Evolutionary conservation across 2,113 vertebrate genomes (phyloP).

Genomic region (Ceratotherium simum): DNA sequence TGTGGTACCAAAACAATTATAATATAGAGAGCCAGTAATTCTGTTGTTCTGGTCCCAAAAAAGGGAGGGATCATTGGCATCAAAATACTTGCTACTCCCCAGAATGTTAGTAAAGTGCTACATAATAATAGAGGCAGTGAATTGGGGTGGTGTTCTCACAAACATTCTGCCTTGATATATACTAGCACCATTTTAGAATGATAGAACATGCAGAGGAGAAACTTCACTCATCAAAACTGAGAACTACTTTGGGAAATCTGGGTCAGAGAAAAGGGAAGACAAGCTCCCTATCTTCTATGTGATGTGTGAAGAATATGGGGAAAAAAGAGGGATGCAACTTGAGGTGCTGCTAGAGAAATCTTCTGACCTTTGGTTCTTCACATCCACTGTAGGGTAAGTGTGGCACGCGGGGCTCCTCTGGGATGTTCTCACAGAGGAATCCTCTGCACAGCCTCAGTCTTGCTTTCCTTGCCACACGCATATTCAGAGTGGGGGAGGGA

Average conservation of each 20-base stretch:
- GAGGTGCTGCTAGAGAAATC: not conserved
- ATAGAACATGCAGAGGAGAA: not conserved
- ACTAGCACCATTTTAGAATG: not conserved
- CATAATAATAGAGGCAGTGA: not conserved
- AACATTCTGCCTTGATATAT: not conserved
- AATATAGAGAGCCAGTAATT: conserved; percentile 49
- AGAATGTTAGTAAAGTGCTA: not conserved
- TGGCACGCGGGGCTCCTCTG: fast-evolving
- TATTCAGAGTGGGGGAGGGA: not conserved
- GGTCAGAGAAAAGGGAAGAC: not conserved
- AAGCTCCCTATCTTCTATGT: not conserved
- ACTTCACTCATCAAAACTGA: not conserved
- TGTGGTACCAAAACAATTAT: conserved; percentile 51
- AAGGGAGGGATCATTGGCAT: not conserved
- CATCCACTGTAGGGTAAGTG: not conserved
- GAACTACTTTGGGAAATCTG: not conserved
- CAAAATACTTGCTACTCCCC: not conserved
- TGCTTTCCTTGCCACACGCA: not conserved
- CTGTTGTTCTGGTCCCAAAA: conserved; percentile 3
- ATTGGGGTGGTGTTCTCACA: not conserved
- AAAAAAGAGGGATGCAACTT: not conserved
- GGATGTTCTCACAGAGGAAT: not conserved
- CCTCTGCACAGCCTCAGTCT: not conserved
- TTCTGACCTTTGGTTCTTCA: not conserved
- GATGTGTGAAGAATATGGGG: not conserved